Percentiles rank a stretch among this genome's conserved stretches.
Evolutionary conservation across 1,140 invertebrate species (phyloP).

Genomic region (Cheumatopsyche charites): DNA sequence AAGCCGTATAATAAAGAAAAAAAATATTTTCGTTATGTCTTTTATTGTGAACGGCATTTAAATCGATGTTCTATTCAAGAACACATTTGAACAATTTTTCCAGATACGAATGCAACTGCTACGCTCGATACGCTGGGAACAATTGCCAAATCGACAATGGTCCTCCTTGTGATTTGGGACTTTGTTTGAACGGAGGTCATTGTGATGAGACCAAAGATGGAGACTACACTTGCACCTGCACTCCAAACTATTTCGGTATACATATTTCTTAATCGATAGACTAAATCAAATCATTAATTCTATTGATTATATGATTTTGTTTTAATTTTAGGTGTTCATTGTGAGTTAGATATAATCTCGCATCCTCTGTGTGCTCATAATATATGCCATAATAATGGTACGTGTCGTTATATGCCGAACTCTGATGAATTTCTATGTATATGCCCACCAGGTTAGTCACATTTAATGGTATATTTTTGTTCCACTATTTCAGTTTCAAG

Average conservation of each 20-base stretch:
- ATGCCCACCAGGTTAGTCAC: conserved; percentile 62
- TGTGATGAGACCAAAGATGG: conserved; percentile 76
- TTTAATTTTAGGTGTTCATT: conserved; percentile 66
- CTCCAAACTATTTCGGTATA: conserved; percentile 74
- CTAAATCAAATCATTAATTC: conserved; percentile 24
- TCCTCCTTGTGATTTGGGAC: conserved; percentile 70
- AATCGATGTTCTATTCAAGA: conserved; percentile 7
- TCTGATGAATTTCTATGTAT: conserved; percentile 65
- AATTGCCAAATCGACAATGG: conserved; percentile 83
- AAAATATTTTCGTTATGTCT: not conserved
- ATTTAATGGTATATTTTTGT: not conserved
- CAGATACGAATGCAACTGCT: conserved; percentile 80
- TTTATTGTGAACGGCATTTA: conserved; percentile 16
- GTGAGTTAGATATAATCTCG: conserved; percentile 76
- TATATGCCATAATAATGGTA: conserved; percentile 76
- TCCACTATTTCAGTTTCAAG: not conserved
- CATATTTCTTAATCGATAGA: too few species aligned
- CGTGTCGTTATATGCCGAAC: conserved; percentile 65
- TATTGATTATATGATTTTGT: not conserved
- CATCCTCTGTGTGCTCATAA: conserved; percentile 74
- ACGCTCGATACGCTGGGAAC: conserved; percentile 78
- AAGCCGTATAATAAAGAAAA: too few species aligned
- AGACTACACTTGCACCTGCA: conserved; percentile 78
- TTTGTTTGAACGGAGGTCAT: conserved; percentile 77
- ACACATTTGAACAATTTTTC: conserved; percentile 17